phyloP scores from a whole-genome alignment of 64 coral and sea anemone genomes.

The Trachythela sp. region DNA sequence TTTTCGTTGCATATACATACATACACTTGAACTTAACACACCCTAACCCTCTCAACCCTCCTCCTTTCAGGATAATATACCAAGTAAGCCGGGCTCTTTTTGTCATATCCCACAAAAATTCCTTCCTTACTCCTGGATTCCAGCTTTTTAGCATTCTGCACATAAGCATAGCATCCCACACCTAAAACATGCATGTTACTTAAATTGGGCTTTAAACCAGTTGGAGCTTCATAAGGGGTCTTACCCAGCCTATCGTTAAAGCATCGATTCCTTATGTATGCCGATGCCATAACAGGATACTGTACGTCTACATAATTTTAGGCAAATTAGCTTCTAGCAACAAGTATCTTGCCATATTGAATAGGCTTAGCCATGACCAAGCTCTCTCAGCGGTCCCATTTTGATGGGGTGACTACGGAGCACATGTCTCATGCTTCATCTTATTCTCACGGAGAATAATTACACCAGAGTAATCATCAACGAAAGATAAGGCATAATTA shows the following conservation, averaged over 20 bases:
- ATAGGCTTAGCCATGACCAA: neutral
- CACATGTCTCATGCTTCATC: neutral
- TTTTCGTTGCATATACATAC: too few relatives aligned
- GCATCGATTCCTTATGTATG: constrained; percentile 37
- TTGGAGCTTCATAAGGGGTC: too few relatives aligned
- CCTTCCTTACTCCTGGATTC: constrained; percentile 25
- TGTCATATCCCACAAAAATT: too few relatives aligned
- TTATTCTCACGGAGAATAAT: neutral
- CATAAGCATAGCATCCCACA: constrained; percentile 9
- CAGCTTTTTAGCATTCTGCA: constrained; percentile 48
- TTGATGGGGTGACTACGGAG: neutral
- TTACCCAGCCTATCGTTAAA: constrained; percentile 30
- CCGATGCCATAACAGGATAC: constrained; percentile 6
- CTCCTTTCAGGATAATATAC: constrained; percentile 48
- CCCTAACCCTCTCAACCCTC: constrained; percentile 45
- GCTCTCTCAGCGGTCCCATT: too few relatives aligned
- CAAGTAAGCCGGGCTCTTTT: constrained; percentile 56
- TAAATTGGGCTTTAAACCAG: constrained; percentile 28
- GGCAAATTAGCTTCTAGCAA: constrained; percentile 30
- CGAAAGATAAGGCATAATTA: too few relatives aligned
- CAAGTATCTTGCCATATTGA: constrained; percentile 1
- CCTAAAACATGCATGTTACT: constrained; percentile 42
- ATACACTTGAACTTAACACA: constrained; percentile 64
- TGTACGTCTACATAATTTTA: constrained; percentile 32
- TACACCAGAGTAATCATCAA: neutral